Evolutionary conservation across 2,888 invertebrate genomes (phyloP), one percentile per base, ranked within the genome.

Genomic region (Scaptomyza reducta): DNA sequence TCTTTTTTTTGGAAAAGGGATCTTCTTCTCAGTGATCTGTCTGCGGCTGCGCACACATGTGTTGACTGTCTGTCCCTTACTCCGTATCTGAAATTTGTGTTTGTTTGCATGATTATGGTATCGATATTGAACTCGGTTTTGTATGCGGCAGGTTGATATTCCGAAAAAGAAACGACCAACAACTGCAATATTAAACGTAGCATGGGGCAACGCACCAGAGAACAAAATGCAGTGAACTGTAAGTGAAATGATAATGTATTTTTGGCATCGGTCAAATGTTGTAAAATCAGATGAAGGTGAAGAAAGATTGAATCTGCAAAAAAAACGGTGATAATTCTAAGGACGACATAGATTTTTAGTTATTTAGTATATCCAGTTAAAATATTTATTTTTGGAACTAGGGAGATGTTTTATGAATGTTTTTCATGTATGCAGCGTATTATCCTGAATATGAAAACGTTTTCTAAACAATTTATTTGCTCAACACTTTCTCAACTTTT

Each of bases 191-290:
- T 69, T 62, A 54, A 80, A 68, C 79, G 79, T 86, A 40, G 79
- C 83, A 87, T 81, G 81, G 81, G 88, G 79, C 88, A 81, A 88
- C 88, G 81, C 86, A 81, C 88, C 79, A 85, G 54, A 54, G 40
- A 40, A 41, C 40, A 45, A 65, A 59, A 81, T 66, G 60, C 83
- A 69, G 58, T 87, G 86, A 82, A 82, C 81, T 75, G 69, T 66
- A 66, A 67, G 65, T 60, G 60, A 62, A 46, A 2, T 1, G 38
- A 22, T 55, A 14, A 51, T 59, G 31, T 35, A 60, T 58, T 50
- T 58, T 66, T 50, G 42, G 58, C 55, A 51, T 58, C 57, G 57
- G 42, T 73, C 50, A 73, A 58, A 73, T 55, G 33, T 18, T 41
- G 33, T n/a, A 18, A 44, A 25, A 40, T 25, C 22, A 6, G 10